Conservation (phyloP, 2,888 invertebrate species). For the Hylaea fasciaria region DNA sequence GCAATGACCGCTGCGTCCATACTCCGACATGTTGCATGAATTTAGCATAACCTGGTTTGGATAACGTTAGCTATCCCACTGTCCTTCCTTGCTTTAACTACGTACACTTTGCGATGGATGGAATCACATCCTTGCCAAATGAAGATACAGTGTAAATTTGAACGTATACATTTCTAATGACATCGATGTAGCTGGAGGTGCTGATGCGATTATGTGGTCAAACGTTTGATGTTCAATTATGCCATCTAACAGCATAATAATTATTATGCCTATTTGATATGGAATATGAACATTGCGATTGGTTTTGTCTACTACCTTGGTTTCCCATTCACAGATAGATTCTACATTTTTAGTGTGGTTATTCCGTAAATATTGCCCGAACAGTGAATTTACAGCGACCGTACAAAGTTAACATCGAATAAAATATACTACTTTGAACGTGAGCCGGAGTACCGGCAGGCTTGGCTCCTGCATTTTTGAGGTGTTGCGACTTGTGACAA, state of each 20-base stretch:
- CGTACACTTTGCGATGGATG: background rate
- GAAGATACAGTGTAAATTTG: background rate
- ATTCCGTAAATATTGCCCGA: too few relatives aligned
- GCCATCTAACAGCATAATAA: background rate
- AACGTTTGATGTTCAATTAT: conserved; percentile 14
- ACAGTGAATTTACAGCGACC: too few relatives aligned
- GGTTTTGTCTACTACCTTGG: too few relatives aligned
- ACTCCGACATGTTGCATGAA: conserved; percentile 3
- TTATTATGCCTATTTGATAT: background rate
- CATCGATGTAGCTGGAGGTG: conserved; percentile 1
- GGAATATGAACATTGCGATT: background rate
- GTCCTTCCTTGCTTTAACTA: background rate
- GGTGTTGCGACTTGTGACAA: too few relatives aligned
- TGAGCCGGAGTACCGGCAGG: too few relatives aligned
- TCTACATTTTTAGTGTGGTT: too few relatives aligned
- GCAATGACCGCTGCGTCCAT: background rate
- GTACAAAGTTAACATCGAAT: too few relatives aligned
- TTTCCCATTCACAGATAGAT: too few relatives aligned
- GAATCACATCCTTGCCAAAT: background rate
- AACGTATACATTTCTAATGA: background rate
- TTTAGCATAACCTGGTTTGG: conserved; percentile 5
- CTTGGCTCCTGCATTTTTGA: too few relatives aligned
- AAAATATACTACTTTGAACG: too few relatives aligned
- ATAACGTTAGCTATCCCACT: conserved; percentile 4
- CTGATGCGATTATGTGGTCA: conserved; percentile 24